phyloP scores from a whole-genome alignment of 1,140 invertebrate genomes.

The Drosophila mayri region DNA sequence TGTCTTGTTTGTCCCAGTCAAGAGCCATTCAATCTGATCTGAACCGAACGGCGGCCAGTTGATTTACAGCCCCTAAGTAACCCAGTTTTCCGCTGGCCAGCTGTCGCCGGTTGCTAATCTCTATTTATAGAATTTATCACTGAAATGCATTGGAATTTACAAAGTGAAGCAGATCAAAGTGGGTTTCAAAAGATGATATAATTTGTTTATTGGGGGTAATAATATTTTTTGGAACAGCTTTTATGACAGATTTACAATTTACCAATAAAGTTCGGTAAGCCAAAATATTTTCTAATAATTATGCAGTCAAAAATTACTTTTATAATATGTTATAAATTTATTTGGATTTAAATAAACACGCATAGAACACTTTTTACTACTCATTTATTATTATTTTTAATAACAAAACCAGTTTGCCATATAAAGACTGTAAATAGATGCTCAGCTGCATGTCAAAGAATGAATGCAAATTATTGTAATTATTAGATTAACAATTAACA shows the following conservation, averaged over 20 bases:
- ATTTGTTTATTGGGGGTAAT: neutral
- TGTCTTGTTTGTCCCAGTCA: conserved; percentile 66
- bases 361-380: neutral
- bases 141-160: conserved; percentile 34
- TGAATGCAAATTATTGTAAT: conserved; percentile 1
- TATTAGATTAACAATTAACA: neutral
- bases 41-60: conserved; percentile 3
- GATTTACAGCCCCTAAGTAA: conserved; percentile 59
- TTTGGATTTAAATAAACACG: neutral
- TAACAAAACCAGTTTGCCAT: conserved; percentile 7
- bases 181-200: neutral
- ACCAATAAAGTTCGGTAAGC: too few species aligned
- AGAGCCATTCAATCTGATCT: conserved; percentile 42
- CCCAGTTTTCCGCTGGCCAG: conserved; percentile 68
- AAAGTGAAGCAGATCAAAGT: conserved; percentile 3
- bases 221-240: neutral
- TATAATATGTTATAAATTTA: too few species aligned
- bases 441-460: neutral
- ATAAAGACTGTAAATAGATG: neutral
- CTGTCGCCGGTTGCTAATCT: conserved; percentile 65
- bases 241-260: too few species aligned
- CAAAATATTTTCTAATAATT: too few species aligned
- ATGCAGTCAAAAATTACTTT: too few species aligned
- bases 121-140: conserved; percentile 66
- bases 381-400: neutral